phyloP scores from a whole-genome alignment of 2,888 invertebrate species.

The Perizoma affinitatum region DNA sequence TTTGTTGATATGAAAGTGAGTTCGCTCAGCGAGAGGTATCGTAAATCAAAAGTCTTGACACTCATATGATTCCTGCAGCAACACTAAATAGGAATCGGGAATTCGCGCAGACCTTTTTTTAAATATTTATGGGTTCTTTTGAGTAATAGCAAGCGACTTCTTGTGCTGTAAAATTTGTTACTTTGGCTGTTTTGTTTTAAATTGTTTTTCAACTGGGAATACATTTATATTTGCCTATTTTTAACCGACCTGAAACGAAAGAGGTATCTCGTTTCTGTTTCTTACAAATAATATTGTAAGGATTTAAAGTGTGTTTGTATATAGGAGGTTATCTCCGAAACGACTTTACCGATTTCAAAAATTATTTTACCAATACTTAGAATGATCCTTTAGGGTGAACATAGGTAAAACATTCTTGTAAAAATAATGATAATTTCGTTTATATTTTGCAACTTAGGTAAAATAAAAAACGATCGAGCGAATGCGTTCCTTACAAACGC shows the following conservation, averaged over 20 bases:
- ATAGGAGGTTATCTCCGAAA: too few species aligned
- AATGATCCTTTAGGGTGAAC: too few species aligned
- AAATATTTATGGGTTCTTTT: slow-evolving; percentile 41
- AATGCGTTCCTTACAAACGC: too few species aligned
- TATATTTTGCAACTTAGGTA: too few species aligned
- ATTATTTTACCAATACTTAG: too few species aligned
- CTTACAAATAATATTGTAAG: too few species aligned
- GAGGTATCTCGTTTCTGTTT: too few species aligned
- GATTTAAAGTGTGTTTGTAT: too few species aligned
- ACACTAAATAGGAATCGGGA: slow-evolving; percentile 43
- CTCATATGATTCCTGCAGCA: slow-evolving; percentile 42
- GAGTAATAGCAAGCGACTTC: slow-evolving; percentile 31
- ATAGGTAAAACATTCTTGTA: too few species aligned
- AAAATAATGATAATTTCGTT: too few species aligned
- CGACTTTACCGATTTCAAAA: too few species aligned
- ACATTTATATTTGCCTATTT: not conserved
- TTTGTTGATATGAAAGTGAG: slow-evolving; percentile 70
- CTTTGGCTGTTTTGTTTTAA: slow-evolving; percentile 25
- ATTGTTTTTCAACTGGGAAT: slow-evolving; percentile 2
- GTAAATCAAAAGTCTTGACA: slow-evolving; percentile 75
- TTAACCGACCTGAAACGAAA: not conserved
- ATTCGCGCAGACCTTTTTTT: slow-evolving; percentile 39
- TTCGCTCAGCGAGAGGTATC: slow-evolving; percentile 70
- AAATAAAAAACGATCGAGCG: too few species aligned
- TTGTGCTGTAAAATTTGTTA: slow-evolving; percentile 34